Percentiles rank a stretch among this genome's conserved stretches.
phyloP scores from a whole-genome alignment of 2,113 vertebrate genomes.

The Garra rufa region DNA sequence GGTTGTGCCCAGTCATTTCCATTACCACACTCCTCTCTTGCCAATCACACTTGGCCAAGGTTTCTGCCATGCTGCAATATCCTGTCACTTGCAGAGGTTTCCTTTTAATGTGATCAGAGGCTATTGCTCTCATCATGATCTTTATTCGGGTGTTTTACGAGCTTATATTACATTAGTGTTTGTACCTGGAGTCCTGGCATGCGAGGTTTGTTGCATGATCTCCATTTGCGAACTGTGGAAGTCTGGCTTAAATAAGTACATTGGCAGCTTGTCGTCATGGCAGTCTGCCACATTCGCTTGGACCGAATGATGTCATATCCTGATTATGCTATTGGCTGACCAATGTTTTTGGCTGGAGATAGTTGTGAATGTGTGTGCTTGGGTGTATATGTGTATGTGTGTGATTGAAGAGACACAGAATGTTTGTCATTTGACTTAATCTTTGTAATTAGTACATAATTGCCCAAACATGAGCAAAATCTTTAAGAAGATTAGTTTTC shows the following conservation, averaged over 20 bases:
- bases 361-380: not conserved
- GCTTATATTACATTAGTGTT: slow-evolving; percentile 17
- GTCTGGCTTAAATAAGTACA: slow-evolving; percentile 28
- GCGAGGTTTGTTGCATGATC: not conserved
- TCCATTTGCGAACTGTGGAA: slow-evolving; percentile 7
- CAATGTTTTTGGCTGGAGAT: slow-evolving; percentile 44
- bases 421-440: slow-evolving; percentile 20
- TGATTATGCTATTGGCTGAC: slow-evolving; percentile 39
- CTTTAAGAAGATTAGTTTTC: not conserved
- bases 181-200: not conserved
- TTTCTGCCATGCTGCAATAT: slow-evolving; percentile 6
- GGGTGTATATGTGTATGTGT: not conserved
- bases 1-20: slow-evolving; percentile 20
- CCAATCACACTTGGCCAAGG: not conserved
- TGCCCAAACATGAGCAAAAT: not conserved
- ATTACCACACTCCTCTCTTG: slow-evolving; percentile 35
- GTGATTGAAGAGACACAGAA: not conserved
- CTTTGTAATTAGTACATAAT: slow-evolving; percentile 8
- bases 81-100: not conserved
- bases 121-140: not conserved
- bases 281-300: slow-evolving; percentile 26
- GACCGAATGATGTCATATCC: slow-evolving; percentile 51
- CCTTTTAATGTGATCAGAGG: not conserved
- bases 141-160: not conserved
- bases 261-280: slow-evolving; percentile 39